Percentiles rank a stretch among this genome's conserved stretches.
Evolutionary conservation across 1,140 invertebrate genomes (phyloP).

Genomic region (Trichonephila clavata): DNA sequence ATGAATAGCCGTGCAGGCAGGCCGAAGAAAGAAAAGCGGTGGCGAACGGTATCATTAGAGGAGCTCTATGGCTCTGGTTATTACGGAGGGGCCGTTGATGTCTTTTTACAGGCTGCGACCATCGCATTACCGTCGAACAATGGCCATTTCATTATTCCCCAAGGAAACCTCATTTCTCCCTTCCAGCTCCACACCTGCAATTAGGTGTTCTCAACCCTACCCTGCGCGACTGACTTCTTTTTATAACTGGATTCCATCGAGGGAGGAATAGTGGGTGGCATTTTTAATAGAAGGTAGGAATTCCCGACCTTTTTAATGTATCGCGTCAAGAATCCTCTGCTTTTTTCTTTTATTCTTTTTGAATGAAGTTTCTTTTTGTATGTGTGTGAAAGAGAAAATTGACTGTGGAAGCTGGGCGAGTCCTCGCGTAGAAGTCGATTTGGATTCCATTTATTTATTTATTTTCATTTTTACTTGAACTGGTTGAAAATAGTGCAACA

Average conservation of each 20-base stretch:
- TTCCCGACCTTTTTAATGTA: slow-evolving; percentile 51
- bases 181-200: slow-evolving; percentile 32
- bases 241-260: slow-evolving; percentile 6
- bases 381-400: neutral
- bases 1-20: neutral
- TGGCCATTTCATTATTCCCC: slow-evolving; percentile 66
- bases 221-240: neutral
- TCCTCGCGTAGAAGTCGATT: neutral
- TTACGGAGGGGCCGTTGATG: slow-evolving; percentile 59
- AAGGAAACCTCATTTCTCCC: slow-evolving; percentile 54
- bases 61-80: slow-evolving; percentile 34
- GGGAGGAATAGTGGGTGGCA: slow-evolving; percentile 50
- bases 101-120: slow-evolving; percentile 66
- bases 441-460: neutral
- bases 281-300: slow-evolving; percentile 53
- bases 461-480: no score
- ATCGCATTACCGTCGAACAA: slow-evolving; percentile 71
- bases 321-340: neutral
- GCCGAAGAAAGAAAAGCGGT: neutral
- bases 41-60: slow-evolving; percentile 57
- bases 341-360: neutral
- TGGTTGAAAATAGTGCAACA: neutral
- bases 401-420: neutral
- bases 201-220: slow-evolving; percentile 6
- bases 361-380: neutral